phyloP scores from a whole-genome alignment of 2,113 vertebrate genomes.

The Rhipidura dahli region DNA sequence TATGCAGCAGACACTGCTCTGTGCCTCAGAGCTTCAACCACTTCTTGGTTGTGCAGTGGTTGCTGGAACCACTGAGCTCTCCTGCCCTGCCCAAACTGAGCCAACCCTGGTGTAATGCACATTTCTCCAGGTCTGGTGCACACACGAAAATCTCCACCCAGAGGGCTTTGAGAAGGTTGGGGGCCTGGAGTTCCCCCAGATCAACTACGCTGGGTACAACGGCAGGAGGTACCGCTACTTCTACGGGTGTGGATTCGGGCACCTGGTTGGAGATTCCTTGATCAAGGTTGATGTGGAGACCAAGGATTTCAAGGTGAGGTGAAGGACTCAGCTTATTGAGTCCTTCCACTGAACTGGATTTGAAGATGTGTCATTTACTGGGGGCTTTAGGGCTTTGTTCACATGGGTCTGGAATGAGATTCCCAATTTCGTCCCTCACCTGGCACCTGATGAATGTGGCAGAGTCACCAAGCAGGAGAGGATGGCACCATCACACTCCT shows the following conservation, averaged over 20 bases:
- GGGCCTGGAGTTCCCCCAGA: slow-evolving; percentile 91
- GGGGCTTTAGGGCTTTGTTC: background rate
- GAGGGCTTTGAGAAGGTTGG: slow-evolving; percentile 78
- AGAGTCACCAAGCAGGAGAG: background rate
- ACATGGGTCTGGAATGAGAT: background rate
- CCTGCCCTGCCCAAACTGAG: background rate
- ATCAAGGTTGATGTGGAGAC: slow-evolving; percentile 84
- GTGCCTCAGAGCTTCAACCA: background rate
- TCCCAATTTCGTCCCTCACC: background rate
- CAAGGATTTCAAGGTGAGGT: slow-evolving; percentile 80
- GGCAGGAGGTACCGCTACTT: slow-evolving; percentile 84
- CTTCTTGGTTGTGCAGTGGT: accelerated
- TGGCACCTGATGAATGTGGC: background rate
- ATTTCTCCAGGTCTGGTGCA: slow-evolving; percentile 80
- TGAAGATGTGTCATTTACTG: background rate
- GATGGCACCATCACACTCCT: background rate
- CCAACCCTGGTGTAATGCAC: background rate
- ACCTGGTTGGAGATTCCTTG: slow-evolving; percentile 85
- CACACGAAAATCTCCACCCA: slow-evolving; percentile 81
- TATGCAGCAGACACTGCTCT: background rate
- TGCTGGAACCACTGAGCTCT: background rate
- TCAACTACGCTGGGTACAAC: slow-evolving; percentile 82
- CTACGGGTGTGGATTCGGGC: slow-evolving; percentile 89
- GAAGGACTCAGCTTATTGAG: background rate
- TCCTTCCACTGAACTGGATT: background rate